These are phyloP conservation scores for Nasonia longicornis DNA, from an alignment of 1,140 invertebrate species.

Conservation along the genomic window DNA sequence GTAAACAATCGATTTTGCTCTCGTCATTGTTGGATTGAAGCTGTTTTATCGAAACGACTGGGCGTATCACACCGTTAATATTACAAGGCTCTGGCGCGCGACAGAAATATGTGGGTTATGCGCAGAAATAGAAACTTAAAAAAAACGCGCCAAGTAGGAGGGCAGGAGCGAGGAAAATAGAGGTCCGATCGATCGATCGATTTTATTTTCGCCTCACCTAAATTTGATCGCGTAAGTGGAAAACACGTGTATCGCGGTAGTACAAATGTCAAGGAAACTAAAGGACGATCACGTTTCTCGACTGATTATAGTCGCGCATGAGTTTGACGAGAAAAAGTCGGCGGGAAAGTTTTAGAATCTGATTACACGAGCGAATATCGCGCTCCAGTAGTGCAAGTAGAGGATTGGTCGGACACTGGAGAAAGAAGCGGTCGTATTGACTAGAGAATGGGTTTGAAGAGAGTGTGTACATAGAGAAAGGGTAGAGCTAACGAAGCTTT, in stretches of 20 bases:
- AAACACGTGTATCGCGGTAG: not conserved
- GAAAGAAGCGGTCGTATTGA: too few species aligned
- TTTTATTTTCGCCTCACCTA: not conserved
- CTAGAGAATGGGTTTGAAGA: too few species aligned
- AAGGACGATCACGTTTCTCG: too few species aligned
- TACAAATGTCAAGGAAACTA: too few species aligned
- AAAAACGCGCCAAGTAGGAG: not conserved
- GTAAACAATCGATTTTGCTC: not conserved
- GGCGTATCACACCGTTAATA: not conserved
- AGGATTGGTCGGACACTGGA: too few species aligned
- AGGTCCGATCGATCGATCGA: not conserved
- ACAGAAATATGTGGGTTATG: slow-evolving; percentile 1
- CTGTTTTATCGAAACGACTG: not conserved
- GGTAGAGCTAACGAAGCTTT: too few species aligned
- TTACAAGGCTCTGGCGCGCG: not conserved
- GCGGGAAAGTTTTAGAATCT: too few species aligned
- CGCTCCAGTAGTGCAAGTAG: too few species aligned
- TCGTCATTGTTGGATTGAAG: not conserved
- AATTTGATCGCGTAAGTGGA: not conserved
- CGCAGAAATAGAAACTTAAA: not conserved
- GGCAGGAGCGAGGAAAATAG: not conserved
- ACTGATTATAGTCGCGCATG: too few species aligned
- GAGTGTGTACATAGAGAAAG: too few species aligned
- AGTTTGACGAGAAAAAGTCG: too few species aligned
- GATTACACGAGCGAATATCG: too few species aligned